phyloP scores from a whole-genome alignment of 2,888 invertebrate genomes.

The Acleris sparsana region DNA sequence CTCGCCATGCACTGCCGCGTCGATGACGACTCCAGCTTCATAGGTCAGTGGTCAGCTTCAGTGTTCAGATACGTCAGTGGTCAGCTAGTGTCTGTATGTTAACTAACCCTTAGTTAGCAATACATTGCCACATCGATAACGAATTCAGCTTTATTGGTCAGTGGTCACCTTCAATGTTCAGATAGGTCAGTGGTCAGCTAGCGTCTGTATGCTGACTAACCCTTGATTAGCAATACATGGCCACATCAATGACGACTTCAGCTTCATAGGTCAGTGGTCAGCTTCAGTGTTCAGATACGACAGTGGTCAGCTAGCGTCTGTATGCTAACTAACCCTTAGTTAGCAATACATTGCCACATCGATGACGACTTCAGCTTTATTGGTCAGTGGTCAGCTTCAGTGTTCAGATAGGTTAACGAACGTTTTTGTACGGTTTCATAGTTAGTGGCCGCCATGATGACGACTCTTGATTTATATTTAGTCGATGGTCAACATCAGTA shows the following conservation, averaged over 20 bases:
- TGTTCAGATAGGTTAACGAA: too few relatives aligned
- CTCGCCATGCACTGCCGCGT: slow-evolving; percentile 81
- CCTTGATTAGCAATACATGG: too few relatives aligned
- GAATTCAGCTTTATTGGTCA: slow-evolving; percentile 84
- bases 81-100: not conserved
- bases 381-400: slow-evolving; percentile 57
- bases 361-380: slow-evolving; percentile 43
- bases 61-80: slow-evolving; percentile 8
- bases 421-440: too few relatives aligned
- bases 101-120: slow-evolving; percentile 56
- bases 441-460: too few relatives aligned
- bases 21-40: slow-evolving; percentile 86
- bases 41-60: slow-evolving; percentile 47
- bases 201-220: not conserved
- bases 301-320: too few relatives aligned
- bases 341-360: too few relatives aligned
- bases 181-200: not conserved
- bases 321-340: too few relatives aligned
- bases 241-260: slow-evolving; percentile 37
- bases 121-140: slow-evolving; percentile 81
- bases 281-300: too few relatives aligned
- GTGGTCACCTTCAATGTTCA: slow-evolving; percentile 2
- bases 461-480: too few relatives aligned
- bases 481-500: too few relatives aligned
- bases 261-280: slow-evolving; percentile 16